A percentile compares a stretch with the other conserved stretches of the same genome.
These are phyloP conservation scores for Eleginops maclovinus DNA, from an alignment of 2,113 vertebrate species.

Conservation along the genomic window DNA sequence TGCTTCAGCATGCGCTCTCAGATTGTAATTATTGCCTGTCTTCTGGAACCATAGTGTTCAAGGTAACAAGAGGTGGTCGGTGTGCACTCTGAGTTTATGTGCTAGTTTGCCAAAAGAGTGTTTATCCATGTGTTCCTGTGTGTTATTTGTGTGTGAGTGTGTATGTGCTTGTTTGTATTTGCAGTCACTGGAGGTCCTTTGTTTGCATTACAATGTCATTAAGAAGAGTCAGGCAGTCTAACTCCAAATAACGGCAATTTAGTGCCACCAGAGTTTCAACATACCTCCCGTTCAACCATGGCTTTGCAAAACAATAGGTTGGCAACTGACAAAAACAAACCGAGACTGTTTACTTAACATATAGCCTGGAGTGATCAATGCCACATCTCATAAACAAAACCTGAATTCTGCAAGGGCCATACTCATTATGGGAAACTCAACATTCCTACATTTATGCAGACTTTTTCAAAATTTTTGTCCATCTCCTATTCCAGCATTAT, in stretches of 20 bases:
- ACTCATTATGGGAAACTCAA: slow-evolving; percentile 8
- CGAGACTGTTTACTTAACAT: slow-evolving; percentile 62
- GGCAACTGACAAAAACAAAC: neutral
- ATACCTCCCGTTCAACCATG: slow-evolving; percentile 17
- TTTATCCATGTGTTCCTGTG: slow-evolving; percentile 19
- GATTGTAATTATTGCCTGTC: slow-evolving; percentile 49
- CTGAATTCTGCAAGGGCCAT: slow-evolving; percentile 8
- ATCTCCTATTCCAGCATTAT: slow-evolving; percentile 86
- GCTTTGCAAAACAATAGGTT: slow-evolving; percentile 52
- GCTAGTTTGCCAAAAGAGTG: slow-evolving; percentile 9
- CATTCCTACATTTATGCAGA: neutral
- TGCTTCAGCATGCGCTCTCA: slow-evolving; percentile 42
- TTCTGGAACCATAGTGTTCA: slow-evolving; percentile 13
- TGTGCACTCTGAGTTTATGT: slow-evolving; percentile 15
- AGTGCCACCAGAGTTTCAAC: slow-evolving; percentile 42
- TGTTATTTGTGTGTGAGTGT: slow-evolving; percentile 19
- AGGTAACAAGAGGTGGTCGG: neutral
- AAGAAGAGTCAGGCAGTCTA: slow-evolving; percentile 44
- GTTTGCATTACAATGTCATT: slow-evolving; percentile 54
- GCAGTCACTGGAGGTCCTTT: slow-evolving; percentile 33
- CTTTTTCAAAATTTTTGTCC: neutral
- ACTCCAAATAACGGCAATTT: slow-evolving; percentile 61
- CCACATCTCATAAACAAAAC: slow-evolving; percentile 24
- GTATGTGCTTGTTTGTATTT: slow-evolving; percentile 55
- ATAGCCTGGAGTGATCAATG: slow-evolving; percentile 31